Evolutionary conservation across 2,888 invertebrate species (phyloP).

Genomic region (Rotaria sp.): DNA sequence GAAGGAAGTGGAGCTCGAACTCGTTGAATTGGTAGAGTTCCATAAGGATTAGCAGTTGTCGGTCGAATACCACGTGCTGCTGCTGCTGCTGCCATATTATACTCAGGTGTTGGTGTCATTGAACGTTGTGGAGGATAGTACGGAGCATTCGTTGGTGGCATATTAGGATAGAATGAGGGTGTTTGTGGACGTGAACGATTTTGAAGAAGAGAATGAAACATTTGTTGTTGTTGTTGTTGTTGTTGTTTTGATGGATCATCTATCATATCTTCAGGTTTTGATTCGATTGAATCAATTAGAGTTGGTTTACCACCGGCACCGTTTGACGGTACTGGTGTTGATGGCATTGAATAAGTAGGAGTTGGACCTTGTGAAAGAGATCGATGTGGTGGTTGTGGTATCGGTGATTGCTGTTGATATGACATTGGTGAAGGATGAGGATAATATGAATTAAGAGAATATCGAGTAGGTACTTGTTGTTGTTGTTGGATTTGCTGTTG

Average conservation of each 20-base stretch:
- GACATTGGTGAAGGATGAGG: background rate
- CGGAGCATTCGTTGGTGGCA: background rate
- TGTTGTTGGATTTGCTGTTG: background rate
- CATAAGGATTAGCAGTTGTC: background rate
- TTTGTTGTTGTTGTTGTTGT: background rate
- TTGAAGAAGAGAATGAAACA: background rate
- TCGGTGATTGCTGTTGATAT: background rate
- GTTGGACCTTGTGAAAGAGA: conserved; percentile 1
- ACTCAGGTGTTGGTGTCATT: background rate
- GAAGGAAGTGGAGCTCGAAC: background rate
- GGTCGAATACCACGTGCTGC: conserved; percentile 4
- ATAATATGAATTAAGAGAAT: background rate
- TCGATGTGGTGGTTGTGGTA: background rate
- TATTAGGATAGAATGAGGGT: background rate
- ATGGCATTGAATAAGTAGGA: background rate
- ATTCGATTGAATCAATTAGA: background rate
- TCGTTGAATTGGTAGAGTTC: background rate
- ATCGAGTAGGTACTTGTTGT: background rate
- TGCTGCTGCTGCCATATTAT: background rate
- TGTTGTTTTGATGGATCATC: conserved; percentile 2
- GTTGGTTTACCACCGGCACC: background rate
- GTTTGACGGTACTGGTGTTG: background rate
- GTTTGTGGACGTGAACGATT: background rate
- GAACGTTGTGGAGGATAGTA: background rate
- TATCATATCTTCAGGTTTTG: background rate